phyloP scores from a whole-genome alignment of 30 jellyfish, hydroid and myxozoan genomes.

The Turritopsis rubra region DNA sequence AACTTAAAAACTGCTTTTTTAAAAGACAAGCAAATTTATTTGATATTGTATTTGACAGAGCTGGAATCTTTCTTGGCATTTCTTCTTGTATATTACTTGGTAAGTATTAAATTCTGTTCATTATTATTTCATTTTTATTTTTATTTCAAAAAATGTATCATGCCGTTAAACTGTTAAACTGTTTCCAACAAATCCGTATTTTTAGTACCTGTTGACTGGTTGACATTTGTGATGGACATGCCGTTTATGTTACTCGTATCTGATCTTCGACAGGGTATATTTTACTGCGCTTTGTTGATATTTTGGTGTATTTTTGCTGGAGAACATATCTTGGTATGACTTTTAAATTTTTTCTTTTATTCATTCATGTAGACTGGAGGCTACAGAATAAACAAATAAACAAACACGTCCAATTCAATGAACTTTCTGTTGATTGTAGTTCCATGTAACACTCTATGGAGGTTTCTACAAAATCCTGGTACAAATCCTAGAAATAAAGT shows the following conservation, averaged over 20 bases:
- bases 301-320: constrained; percentile 96
- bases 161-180: no score
- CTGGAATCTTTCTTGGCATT: not conserved
- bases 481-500: not conserved
- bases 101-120: no score
- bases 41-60: not conserved
- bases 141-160: no score
- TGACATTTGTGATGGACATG: constrained; percentile 61
- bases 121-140: not conserved
- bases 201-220: constrained; percentile 93
- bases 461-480: no score
- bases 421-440: no score
- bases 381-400: no score
- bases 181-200: not conserved
- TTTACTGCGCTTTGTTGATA: constrained; percentile 66
- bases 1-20: not conserved
- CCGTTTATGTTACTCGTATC: constrained; percentile 81
- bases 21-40: not conserved
- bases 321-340: constrained; percentile 86
- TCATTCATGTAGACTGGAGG: no score
- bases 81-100: not conserved
- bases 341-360: no score
- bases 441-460: no score
- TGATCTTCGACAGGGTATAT: constrained; percentile 90
- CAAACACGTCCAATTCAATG: no score